phyloP scores from a whole-genome alignment of 2,113 vertebrate genomes.

The Ameiurus melas region DNA sequence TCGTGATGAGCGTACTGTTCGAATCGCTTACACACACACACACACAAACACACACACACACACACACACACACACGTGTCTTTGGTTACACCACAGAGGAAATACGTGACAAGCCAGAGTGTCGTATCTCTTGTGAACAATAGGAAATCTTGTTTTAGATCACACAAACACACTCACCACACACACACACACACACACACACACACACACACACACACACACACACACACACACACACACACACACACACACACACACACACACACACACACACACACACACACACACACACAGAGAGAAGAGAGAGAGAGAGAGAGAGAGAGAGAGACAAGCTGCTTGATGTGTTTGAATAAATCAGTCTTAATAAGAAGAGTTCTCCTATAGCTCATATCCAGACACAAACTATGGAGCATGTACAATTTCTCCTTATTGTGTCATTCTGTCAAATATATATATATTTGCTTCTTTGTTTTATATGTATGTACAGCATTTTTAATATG shows the following conservation, averaged over 20 bases:
- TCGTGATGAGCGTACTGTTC: neutral
- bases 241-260: no score
- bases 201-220: no score
- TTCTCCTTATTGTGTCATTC: neutral
- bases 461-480: neutral
- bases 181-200: no score
- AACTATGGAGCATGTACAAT: neutral
- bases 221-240: no score
- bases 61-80: neutral
- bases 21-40: neutral
- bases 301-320: neutral
- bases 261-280: no score
- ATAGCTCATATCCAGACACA: neutral
- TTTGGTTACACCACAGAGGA: conserved; percentile 5
- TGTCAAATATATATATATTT: neutral
- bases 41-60: neutral
- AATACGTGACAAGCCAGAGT: neutral
- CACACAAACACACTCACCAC: no score
- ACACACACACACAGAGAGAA: no score
- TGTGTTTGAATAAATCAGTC: neutral
- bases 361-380: neutral
- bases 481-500: neutral
- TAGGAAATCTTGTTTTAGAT: conserved; percentile 16
- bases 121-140: neutral
- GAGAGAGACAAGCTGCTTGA: neutral